A percentile compares a stretch with the other conserved stretches of the same genome.
phyloP scores from a whole-genome alignment of 2,113 vertebrate species.

The Neoarius graeffei region DNA sequence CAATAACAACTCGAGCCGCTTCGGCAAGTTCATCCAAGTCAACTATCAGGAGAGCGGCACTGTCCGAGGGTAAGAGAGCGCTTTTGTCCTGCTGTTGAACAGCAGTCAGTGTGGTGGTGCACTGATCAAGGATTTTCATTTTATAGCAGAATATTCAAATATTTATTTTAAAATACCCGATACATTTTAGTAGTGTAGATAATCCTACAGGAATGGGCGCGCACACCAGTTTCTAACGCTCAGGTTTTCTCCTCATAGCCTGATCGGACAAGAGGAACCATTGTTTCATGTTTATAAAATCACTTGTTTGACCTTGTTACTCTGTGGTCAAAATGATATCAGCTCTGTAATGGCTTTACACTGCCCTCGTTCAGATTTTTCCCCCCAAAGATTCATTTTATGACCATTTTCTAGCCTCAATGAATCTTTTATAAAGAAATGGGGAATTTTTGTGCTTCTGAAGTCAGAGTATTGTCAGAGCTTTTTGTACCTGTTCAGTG shows the following conservation, averaged over 20 bases:
- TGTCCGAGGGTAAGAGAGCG: constrained; percentile 86
- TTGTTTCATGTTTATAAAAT: not conserved
- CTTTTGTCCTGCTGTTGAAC: not conserved
- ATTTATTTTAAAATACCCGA: not conserved
- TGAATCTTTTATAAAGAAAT: not conserved
- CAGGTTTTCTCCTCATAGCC: not conserved
- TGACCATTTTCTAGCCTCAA: not conserved
- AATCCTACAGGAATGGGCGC: not conserved
- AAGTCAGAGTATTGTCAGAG: not conserved
- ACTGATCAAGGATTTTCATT: not conserved
- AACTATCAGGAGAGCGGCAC: constrained; percentile 99
- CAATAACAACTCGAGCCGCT: constrained; percentile 99
- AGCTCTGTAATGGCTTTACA: not conserved
- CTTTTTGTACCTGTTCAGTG: not conserved
- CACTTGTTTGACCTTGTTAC: not conserved
- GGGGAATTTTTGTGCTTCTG: not conserved
- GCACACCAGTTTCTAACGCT: not conserved
- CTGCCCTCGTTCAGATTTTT: not conserved
- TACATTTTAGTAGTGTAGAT: not conserved
- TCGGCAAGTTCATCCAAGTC: constrained; percentile 98
- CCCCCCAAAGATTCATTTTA: not conserved
- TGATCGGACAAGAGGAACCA: not conserved
- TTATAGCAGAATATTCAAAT: not conserved
- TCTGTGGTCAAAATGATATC: not conserved
- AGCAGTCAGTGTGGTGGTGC: not conserved